Evolutionary conservation across 2,888 invertebrate genomes (phyloP), one percentile per base, ranked within the genome.

Genomic region (Cephus pulcher): DNA sequence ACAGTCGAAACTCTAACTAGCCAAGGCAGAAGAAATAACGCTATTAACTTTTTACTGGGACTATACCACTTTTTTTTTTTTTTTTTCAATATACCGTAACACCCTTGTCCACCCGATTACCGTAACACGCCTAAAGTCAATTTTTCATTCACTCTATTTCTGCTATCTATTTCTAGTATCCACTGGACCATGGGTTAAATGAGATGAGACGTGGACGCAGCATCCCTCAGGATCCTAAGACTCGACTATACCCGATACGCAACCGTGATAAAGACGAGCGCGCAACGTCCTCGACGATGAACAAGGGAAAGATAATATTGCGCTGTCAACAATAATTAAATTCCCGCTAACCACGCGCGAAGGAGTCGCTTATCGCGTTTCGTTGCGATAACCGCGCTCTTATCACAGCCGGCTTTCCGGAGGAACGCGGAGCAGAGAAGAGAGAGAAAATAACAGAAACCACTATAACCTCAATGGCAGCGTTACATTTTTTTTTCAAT

Each of bases 361-460:
- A 77, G 34, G 33, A 75, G 79, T 78, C 81, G 71, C 37, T 78
- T 81, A 80, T 84, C 85, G 74, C 77, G 76, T 83, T 83, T 81
- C 79, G 75, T 76, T 70, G 34, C 75, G 83, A 84, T 82, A 84
- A 80, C 75, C 40, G 75, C 80, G 81, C 74, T 75, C 78, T 83
- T 84, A 83, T 84, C 82, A 79, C 73, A 74, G 34, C 34, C 34
- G 9, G 71, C 30, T 71, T 71, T 12, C 71, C 23, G 71, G 30
- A 70, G 32, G 71, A 4, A 32, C n/a, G 15, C 12, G 12, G n/a
- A 71, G 32, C 30, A 34, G 15, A 32, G 11, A 12, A 12, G 12
- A 34, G 2, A 33, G 15, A 2, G 12, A 71, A 71, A 30, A 15
- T 12, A 34, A 15, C 32, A 71, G 30, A 23, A 33, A 30, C n/a